Conservation (phyloP, 2,113 vertebrate genomes). For the Tonatia bakeri region DNA sequence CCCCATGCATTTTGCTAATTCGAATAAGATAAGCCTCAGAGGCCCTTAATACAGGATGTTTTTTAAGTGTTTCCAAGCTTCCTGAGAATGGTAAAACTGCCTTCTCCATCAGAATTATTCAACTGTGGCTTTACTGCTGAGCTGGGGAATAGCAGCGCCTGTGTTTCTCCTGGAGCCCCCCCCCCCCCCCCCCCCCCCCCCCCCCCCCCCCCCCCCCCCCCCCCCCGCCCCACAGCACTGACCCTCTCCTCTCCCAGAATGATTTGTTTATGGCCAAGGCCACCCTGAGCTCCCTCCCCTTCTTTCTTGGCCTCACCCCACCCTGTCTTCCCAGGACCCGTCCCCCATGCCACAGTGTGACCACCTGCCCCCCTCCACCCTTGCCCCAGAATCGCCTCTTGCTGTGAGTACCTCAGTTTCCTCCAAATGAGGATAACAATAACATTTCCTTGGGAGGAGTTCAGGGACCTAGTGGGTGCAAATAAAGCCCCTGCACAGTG, state of each 20-base stretch:
- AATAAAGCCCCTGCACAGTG: background rate
- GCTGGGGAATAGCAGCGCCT: background rate
- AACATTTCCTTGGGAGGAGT: background rate
- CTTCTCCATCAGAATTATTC: conserved; percentile 6
- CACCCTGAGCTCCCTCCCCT: too few species aligned
- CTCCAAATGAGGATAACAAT: background rate
- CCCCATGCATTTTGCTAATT: conserved; percentile 40
- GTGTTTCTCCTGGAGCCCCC: too few species aligned
- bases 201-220: background rate
- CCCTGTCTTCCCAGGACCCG: background rate
- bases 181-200: background rate
- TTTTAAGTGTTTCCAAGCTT: conserved; percentile 49
- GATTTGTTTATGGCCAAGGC: background rate
- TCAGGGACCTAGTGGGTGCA: background rate
- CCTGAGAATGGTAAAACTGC: conserved; percentile 4
- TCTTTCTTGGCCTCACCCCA: background rate
- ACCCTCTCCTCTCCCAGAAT: background rate
- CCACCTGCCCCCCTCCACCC: too few species aligned
- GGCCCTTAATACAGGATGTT: background rate
- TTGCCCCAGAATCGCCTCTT: too few species aligned
- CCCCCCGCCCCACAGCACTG: background rate
- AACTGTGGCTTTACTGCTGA: background rate
- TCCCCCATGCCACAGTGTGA: too few species aligned
- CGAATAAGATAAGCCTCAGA: conserved; percentile 41
- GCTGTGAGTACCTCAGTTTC: background rate